phyloP scores from a whole-genome alignment of 2,113 vertebrate species.

The Sinocyclocheilus grahami region DNA sequence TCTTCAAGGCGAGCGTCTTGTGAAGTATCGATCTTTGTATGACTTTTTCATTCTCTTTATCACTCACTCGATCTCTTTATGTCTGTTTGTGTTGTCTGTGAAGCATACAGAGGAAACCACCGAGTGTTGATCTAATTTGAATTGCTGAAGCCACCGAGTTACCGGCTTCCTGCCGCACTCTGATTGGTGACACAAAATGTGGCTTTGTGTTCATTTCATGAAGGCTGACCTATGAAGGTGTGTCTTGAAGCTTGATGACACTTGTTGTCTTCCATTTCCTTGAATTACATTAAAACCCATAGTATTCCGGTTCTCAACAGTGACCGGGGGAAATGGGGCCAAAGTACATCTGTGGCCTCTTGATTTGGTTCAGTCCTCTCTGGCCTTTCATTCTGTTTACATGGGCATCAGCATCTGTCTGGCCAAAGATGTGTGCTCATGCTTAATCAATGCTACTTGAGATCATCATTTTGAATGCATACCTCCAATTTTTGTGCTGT shows the following conservation, averaged over 20 bases:
- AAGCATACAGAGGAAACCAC: slow-evolving; percentile 34
- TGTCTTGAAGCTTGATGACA: slow-evolving; percentile 8
- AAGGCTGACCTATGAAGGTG: slow-evolving; percentile 6
- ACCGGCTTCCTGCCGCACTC: slow-evolving; percentile 68
- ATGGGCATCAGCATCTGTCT: background rate
- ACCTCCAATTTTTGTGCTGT: background rate
- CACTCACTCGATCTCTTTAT: slow-evolving; percentile 27
- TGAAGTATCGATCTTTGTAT: background rate
- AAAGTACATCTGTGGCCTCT: slow-evolving; percentile 30
- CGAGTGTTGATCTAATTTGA: slow-evolving; percentile 42
- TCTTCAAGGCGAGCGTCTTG: background rate
- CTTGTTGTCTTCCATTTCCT: background rate
- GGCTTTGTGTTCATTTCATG: background rate
- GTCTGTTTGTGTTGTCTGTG: slow-evolving; percentile 40
- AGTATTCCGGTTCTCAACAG: background rate
- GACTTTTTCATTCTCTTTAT: slow-evolving; percentile 36
- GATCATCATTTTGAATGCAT: background rate
- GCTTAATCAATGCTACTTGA: background rate
- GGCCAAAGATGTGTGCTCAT: background rate
- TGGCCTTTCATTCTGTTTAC: slow-evolving; percentile 21
- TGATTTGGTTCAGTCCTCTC: background rate
- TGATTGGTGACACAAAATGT: slow-evolving; percentile 64
- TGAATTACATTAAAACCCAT: background rate
- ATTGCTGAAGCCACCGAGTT: slow-evolving; percentile 50
- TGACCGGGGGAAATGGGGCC: slow-evolving; percentile 12